phyloP scores from a whole-genome alignment of 2,797 vertebrate species.

The Naso thynnoides region DNA sequence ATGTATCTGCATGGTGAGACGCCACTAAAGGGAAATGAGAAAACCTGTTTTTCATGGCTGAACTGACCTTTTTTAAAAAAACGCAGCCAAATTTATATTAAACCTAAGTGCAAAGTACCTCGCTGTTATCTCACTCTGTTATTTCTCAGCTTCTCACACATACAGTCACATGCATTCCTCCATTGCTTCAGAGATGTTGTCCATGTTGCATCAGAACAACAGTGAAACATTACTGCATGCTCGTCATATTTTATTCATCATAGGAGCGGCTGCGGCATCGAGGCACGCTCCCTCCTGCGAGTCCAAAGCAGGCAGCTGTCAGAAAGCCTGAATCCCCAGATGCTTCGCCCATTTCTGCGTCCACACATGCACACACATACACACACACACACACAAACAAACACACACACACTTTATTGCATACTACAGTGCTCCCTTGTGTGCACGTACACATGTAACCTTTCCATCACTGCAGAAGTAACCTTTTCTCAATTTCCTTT shows the following conservation, averaged over 20 bases:
- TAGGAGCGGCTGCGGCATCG: conserved; percentile 65
- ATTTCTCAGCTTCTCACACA: conserved; percentile 23
- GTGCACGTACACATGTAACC: conserved; percentile 25
- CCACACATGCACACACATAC: conserved; percentile 14
- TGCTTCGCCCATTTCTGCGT: conserved; percentile 54
- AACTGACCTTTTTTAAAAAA: conserved; percentile 10
- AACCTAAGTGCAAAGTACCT: not conserved
- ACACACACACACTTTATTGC: conserved; percentile 31
- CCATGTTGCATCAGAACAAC: conserved; percentile 70
- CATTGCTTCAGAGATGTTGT: conserved; percentile 58
- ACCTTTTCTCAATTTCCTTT: conserved; percentile 43
- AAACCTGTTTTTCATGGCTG: conserved; percentile 12
- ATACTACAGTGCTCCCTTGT: conserved; percentile 23
- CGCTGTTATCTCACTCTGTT: not conserved
- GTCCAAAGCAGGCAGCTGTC: conserved; percentile 71
- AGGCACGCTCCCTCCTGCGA: conserved; percentile 64
- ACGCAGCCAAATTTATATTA: not conserved
- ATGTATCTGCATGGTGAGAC: conserved; percentile 14
- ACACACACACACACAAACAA: conserved; percentile 24
- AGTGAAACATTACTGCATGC: conserved; percentile 61
- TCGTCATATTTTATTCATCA: conserved; percentile 86
- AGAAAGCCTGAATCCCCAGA: conserved; percentile 65
- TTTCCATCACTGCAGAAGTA: conserved; percentile 38
- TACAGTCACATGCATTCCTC: conserved; percentile 20
- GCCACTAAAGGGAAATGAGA: not conserved